phyloP scores from a whole-genome alignment of 2,888 invertebrate species.

The Torymus texanus region DNA sequence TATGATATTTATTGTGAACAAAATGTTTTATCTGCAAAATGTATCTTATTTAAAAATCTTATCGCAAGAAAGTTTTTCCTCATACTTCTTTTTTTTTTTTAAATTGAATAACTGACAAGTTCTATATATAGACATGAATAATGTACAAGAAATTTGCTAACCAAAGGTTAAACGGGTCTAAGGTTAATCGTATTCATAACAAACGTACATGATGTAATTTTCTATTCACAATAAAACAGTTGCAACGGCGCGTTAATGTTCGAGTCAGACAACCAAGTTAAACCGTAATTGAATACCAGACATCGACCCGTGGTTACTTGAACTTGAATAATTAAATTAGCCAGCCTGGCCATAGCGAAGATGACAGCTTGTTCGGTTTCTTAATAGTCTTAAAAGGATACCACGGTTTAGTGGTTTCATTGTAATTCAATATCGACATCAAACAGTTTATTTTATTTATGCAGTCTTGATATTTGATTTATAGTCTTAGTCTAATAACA shows the following conservation, averaged over 20 bases:
- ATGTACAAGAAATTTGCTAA: too few species aligned
- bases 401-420: constrained; percentile 54
- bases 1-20: too few species aligned
- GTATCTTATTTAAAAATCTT: too few species aligned
- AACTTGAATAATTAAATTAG: constrained; percentile 62
- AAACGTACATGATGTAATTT: not conserved
- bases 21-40: too few species aligned
- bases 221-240: not conserved
- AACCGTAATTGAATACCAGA: constrained; percentile 60
- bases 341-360: constrained; percentile 15
- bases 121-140: too few species aligned
- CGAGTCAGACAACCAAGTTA: constrained; percentile 32
- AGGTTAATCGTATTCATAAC: too few species aligned
- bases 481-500: too few species aligned
- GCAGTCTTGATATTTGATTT: too few species aligned
- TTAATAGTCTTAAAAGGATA: constrained; percentile 54
- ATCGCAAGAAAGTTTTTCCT: too few species aligned
- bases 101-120: too few species aligned
- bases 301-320: constrained; percentile 54
- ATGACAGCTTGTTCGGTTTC: constrained; percentile 52
- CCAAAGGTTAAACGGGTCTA: too few species aligned
- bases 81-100: too few species aligned
- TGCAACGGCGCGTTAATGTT: not conserved
- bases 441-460: not conserved
- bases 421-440: constrained; percentile 47